Evolutionary conservation across 1,140 invertebrate genomes (phyloP), one percentile per base, ranked within the genome.

Genomic region (Caenorhabditis brenneri): DNA sequence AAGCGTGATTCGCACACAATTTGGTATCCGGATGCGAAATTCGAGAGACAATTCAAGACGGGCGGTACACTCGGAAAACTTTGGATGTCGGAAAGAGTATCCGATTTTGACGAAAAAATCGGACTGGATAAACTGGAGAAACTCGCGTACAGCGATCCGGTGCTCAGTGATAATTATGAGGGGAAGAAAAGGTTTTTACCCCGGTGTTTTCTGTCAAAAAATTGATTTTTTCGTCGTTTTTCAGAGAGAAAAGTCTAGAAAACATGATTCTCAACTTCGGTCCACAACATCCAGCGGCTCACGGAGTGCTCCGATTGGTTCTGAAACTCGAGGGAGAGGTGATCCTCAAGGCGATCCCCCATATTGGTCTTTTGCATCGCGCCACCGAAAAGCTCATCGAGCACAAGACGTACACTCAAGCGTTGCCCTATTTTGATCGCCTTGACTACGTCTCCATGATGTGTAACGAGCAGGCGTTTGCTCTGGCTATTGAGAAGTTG

Each of bases 401-500:
- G 92, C 96, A 99, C 91, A 99, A 99, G 92, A 99, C 97, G 0
- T 99, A 98, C 91, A 96, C 94, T 7, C 96, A 99, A 92, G 96
- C 97, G 1, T 91, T 99, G 79, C 97, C 97, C 0, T 99, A 99
- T 91, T 97, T 99, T 91, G 97, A 99, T 92, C 94, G 97, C 2
- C 92, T 99, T 22, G 97, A 99, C 92, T 99, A 99, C 91, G 96
- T 98, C 0, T 98, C 96, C 0, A 98, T 99, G 97, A 99, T 99
- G 97, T 96, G 95, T 92, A 99, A 98, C 91, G 97, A 99, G 91
- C 96, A 99, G 89, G 96, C 95, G 88, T 99, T 95, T 91, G 96
- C 96, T 16, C 89, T 99, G 78, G 97, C 97, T 5, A 94, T 99
- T 10, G 97, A 99, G 91, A 98, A 98, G 91, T 92, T 99, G 7